Percentiles rank a stretch among this genome's conserved stretches.
Evolutionary conservation across 2,113 vertebrate species (phyloP).

Genomic region (Rhea pennata): DNA sequence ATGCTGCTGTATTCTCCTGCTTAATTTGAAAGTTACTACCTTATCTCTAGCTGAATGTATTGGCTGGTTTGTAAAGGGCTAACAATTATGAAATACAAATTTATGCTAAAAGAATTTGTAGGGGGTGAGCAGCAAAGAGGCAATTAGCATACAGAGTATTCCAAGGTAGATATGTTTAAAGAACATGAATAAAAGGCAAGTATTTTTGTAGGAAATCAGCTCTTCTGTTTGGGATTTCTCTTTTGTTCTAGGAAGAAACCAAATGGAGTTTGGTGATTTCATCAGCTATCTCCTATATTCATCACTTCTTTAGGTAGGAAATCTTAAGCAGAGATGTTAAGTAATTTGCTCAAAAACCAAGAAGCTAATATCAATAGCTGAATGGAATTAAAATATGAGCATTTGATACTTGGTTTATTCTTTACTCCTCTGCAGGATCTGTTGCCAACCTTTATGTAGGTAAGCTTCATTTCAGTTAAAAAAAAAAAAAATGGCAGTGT

Average conservation of each 20-base stretch:
- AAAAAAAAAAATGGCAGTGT: not conserved
- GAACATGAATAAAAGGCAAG: not conserved
- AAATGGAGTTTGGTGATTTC: not conserved
- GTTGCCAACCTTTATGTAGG: not conserved
- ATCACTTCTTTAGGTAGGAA: not conserved
- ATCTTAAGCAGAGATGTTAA: not conserved
- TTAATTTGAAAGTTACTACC: not conserved
- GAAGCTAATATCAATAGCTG: not conserved
- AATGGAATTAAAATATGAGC: not conserved
- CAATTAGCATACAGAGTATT: not conserved
- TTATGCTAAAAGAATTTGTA: not conserved
- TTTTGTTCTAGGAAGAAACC: not conserved
- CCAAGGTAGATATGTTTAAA: not conserved
- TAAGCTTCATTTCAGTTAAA: not conserved
- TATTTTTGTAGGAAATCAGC: not conserved
- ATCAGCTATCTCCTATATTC: not conserved
- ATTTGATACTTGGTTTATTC: not conserved
- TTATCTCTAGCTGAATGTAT: slow-evolving; percentile 13
- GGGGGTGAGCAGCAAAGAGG: not conserved
- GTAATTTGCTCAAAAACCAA: not conserved
- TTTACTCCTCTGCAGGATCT: not conserved
- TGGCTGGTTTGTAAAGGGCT: slow-evolving; percentile 28
- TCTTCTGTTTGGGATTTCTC: slow-evolving; percentile 9
- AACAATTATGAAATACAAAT: not conserved
- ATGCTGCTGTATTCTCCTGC: slow-evolving; percentile 19